Conservation (phyloP, 2,113 vertebrate genomes). For the Columba livia region DNA sequence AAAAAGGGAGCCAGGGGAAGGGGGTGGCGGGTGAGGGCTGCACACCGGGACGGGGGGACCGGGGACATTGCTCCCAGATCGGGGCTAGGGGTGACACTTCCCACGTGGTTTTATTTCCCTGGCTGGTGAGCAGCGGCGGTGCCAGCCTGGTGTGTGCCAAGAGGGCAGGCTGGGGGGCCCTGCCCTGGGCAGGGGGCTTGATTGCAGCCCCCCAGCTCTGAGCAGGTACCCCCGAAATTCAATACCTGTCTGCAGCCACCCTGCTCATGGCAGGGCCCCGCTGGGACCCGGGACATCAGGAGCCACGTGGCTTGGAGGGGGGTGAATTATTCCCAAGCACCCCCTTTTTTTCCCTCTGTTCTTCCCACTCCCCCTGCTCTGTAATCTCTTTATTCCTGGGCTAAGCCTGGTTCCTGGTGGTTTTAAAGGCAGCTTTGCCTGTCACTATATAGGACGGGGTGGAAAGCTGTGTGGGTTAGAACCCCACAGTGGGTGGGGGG, state of each 20-base stretch:
- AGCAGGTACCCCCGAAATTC: neutral
- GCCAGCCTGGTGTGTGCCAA: neutral
- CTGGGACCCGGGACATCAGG: neutral
- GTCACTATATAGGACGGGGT: neutral
- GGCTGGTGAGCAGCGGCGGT: neutral
- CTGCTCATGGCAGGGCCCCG: neutral
- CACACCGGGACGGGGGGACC: neutral
- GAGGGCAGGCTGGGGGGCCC: neutral
- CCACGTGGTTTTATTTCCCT: neutral
- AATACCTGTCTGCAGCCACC: neutral
- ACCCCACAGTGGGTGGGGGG: neutral
- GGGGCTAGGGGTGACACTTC: neutral
- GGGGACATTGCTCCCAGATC: neutral
- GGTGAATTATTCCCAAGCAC: neutral
- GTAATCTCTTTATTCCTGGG: neutral
- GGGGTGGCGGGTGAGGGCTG: neutral
- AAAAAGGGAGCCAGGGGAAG: neutral
- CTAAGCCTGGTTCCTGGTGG: neutral
- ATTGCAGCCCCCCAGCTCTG: neutral
- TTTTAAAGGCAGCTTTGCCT: neutral
- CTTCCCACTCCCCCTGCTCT: accelerated
- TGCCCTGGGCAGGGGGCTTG: neutral
- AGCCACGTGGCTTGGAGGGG: neutral
- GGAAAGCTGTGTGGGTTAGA: neutral
- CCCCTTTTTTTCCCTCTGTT: neutral